Percentiles rank a stretch among this genome's conserved stretches.
Evolutionary conservation across 2,888 invertebrate species (phyloP).

Genomic region (Stenolophus ochropezus): DNA sequence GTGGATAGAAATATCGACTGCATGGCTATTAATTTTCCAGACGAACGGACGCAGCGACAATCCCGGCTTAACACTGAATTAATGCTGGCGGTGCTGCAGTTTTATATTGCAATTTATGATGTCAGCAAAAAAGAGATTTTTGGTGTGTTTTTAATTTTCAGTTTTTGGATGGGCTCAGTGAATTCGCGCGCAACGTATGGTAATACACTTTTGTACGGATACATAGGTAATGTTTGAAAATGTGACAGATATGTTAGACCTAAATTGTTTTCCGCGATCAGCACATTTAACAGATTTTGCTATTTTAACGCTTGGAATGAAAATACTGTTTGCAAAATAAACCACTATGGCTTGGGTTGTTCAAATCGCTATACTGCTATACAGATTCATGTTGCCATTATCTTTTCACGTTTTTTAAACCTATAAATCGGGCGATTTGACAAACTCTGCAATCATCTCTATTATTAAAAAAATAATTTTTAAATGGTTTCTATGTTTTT

Average conservation of each 20-base stretch:
- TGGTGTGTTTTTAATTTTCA: slow-evolving; percentile 43
- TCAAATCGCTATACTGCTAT: too few relatives aligned
- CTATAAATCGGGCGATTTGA: too few relatives aligned
- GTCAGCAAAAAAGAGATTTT: slow-evolving; percentile 48
- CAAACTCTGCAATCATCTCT: too few relatives aligned
- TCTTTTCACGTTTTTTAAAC: too few relatives aligned
- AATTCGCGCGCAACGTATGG: slow-evolving; percentile 20
- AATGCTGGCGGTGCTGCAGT: slow-evolving; percentile 53
- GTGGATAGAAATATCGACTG: slow-evolving; percentile 59
- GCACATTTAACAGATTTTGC: background rate
- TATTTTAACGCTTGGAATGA: background rate
- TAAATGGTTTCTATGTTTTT: too few relatives aligned
- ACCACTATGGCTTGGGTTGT: background rate
- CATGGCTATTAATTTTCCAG: slow-evolving; percentile 57
- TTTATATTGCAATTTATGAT: slow-evolving; percentile 60
- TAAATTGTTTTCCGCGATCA: background rate
- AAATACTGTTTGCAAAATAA: background rate
- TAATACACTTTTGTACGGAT: slow-evolving; percentile 7
- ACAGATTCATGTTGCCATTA: too few relatives aligned
- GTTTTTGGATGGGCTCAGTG: slow-evolving; percentile 34
- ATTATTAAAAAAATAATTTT: too few relatives aligned
- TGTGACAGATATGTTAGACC: slow-evolving; percentile 9
- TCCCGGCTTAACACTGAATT: slow-evolving; percentile 59
- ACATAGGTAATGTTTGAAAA: slow-evolving; percentile 4
- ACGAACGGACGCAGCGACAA: slow-evolving; percentile 54